phyloP scores from a whole-genome alignment of 2,113 vertebrate species.

The Neotoma lepida region DNA sequence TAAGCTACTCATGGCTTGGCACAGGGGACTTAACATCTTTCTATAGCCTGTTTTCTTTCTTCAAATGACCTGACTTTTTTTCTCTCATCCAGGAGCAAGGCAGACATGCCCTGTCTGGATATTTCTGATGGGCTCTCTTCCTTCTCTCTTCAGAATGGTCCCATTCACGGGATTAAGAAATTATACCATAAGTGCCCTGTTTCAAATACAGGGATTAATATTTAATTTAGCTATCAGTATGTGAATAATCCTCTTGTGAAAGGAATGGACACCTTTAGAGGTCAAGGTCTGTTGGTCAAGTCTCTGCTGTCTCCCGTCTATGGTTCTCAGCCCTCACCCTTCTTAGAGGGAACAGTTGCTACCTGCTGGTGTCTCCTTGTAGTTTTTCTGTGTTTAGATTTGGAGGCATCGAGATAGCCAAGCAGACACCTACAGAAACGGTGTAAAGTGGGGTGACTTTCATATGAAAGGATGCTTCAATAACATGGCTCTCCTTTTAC shows the following conservation, averaged over 20 bases:
- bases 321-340: background rate
- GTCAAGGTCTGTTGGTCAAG: fast-evolving
- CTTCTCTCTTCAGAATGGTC: background rate
- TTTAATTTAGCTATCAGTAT: background rate
- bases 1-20: slow-evolving; percentile 61
- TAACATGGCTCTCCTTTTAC: background rate
- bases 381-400: background rate
- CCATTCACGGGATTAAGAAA: background rate
- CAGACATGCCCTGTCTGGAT: background rate
- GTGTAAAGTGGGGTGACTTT: background rate
- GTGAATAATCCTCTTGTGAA: background rate
- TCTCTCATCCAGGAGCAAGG: slow-evolving; percentile 50
- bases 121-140: background rate
- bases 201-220: background rate
- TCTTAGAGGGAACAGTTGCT: too few relatives aligned
- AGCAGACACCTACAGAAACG: background rate
- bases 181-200: background rate
- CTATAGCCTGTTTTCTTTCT: slow-evolving; percentile 64
- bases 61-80: slow-evolving; percentile 45
- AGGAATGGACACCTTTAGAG: background rate
- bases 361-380: background rate
- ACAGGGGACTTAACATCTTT: background rate
- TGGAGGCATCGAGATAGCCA: background rate
- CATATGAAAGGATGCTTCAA: background rate
- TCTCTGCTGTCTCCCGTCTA: fast-evolving